Percentiles rank a stretch among this genome's conserved stretches.
These are phyloP conservation scores for Hafferia zeledoni DNA, from an alignment of 2,797 vertebrate species.

Conservation along the genomic window DNA sequence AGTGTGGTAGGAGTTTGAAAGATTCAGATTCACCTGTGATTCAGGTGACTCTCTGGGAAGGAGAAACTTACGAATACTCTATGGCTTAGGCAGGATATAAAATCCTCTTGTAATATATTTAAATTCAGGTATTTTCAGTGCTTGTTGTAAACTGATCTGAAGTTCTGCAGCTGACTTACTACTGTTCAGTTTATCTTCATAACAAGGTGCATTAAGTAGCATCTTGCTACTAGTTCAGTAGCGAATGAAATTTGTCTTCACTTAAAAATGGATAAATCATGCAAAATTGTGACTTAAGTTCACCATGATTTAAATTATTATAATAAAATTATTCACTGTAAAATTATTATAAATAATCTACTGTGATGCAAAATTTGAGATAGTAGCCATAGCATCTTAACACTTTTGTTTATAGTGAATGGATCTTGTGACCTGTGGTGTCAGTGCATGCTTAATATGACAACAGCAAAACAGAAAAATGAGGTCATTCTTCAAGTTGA, in stretches of 20 bases:
- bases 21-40: neutral
- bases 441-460: neutral
- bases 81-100: neutral
- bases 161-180: neutral
- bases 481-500: neutral
- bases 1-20: neutral
- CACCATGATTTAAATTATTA: neutral
- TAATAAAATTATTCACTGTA: neutral
- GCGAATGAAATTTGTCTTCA: constrained; percentile 29
- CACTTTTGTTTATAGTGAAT: neutral
- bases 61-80: neutral
- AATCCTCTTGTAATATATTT: constrained; percentile 19
- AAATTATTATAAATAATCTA: neutral
- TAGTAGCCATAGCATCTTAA: neutral
- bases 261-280: neutral
- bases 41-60: neutral
- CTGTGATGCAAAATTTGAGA: neutral
- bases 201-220: neutral
- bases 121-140: constrained; percentile 18
- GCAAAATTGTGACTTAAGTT: neutral
- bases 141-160: neutral
- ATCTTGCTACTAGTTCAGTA: neutral
- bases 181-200: constrained; percentile 16
- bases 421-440: neutral
- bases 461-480: neutral